These are phyloP conservation scores for Diploptera punctata DNA, from an alignment of 2,888 invertebrate species.

Conservation along the genomic window DNA sequence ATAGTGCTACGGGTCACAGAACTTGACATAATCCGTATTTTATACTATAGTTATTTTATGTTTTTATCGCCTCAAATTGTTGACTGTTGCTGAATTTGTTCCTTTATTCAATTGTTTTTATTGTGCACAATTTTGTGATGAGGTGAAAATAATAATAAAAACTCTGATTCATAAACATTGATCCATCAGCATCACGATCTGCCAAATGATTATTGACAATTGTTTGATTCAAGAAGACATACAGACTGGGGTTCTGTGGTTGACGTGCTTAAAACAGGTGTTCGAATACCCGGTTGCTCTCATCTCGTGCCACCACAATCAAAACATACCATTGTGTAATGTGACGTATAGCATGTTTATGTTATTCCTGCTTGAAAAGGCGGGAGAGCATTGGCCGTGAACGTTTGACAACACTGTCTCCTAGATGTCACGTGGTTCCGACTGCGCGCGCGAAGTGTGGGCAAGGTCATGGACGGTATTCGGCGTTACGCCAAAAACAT, in stretches of 20 bases:
- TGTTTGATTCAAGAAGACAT: not conserved
- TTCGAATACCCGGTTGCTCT: not conserved
- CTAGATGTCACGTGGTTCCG: constrained; percentile 39
- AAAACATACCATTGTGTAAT: constrained; percentile 24
- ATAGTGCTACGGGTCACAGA: constrained; percentile 5
- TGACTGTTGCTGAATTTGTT: no score
- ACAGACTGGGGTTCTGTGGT: not conserved
- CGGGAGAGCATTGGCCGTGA: constrained; percentile 39
- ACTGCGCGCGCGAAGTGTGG: constrained; percentile 35
- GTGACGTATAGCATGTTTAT: constrained; percentile 25
- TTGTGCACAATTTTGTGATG: not conserved
- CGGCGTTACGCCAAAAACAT: constrained; percentile 26
- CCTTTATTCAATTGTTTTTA: no score
- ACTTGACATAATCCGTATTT: not conserved
- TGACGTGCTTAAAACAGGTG: not conserved
- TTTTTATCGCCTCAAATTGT: no score
- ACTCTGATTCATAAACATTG: no score
- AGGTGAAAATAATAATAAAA: not conserved
- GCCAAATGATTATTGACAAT: not conserved
- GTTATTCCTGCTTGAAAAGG: constrained; percentile 28
- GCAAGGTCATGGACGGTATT: constrained; percentile 40
- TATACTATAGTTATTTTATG: no score
- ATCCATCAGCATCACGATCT: not conserved
- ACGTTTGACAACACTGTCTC: constrained; percentile 40
- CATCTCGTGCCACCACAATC: not conserved